Conservation (phyloP, 2,113 vertebrate genomes). For the Origma solitaria region DNA sequence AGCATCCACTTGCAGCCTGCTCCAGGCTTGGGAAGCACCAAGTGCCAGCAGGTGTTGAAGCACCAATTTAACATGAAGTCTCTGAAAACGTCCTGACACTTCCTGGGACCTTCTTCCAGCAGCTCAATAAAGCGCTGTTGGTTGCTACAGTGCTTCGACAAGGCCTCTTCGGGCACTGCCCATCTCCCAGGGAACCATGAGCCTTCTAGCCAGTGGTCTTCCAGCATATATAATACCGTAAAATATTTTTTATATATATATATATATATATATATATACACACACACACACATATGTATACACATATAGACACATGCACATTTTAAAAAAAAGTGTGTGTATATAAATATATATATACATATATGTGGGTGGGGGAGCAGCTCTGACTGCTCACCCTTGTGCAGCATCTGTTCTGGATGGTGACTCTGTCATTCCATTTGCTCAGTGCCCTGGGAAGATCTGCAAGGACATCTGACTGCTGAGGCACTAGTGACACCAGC, state of each 20-base stretch:
- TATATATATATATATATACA: too few relatives aligned
- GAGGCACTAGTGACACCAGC: not conserved
- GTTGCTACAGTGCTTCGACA: not conserved
- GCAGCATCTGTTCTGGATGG: fast-evolving
- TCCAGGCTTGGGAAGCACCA: not conserved
- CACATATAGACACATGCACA: too few relatives aligned
- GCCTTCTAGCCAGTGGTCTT: not conserved
- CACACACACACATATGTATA: too few relatives aligned
- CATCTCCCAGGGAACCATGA: not conserved
- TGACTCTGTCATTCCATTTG: not conserved
- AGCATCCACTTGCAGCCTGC: not conserved
- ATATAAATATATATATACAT: too few relatives aligned
- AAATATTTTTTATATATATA: too few relatives aligned
- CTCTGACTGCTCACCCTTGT: not conserved
- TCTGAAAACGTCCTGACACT: not conserved
- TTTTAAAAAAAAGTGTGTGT: too few relatives aligned
- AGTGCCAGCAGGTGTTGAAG: not conserved
- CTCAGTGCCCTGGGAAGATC: not conserved
- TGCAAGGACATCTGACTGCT: not conserved
- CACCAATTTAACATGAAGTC: not conserved
- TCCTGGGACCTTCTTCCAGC: not conserved
- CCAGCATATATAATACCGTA: too few relatives aligned
- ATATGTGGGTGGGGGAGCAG: not conserved
- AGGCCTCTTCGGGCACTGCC: not conserved
- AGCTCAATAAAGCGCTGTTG: not conserved